Evolutionary conservation across 1,140 invertebrate species (phyloP).

Genomic region (Armadillidium nasatum): DNA sequence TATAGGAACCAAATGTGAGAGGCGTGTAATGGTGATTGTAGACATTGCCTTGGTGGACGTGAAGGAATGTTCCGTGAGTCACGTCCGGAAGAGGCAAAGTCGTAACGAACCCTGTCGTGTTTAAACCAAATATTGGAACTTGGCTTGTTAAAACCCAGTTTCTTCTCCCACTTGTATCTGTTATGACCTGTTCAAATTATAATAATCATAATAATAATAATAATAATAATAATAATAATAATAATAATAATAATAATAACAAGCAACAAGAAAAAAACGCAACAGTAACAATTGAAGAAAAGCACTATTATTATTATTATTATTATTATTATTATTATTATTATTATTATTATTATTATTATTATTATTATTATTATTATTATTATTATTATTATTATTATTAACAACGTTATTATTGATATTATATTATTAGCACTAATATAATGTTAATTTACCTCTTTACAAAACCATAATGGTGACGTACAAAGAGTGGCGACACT

Average conservation of each 20-base stretch:
- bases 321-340: background rate
- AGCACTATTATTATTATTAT: conserved; percentile 1
- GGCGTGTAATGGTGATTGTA: conserved; percentile 42
- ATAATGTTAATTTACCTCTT: conserved; percentile 54
- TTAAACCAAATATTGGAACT: conserved; percentile 41
- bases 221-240: background rate
- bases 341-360: conserved; percentile 21
- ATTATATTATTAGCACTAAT: background rate
- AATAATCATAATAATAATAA: background rate
- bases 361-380: conserved; percentile 2
- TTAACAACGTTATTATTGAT: background rate
- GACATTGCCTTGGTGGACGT: conserved; percentile 48
- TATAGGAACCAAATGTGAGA: conserved; percentile 63
- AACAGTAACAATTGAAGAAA: too few species aligned
- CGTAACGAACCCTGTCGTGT: conserved; percentile 48
- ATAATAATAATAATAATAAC: too few species aligned
- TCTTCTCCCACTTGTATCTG: conserved; percentile 35
- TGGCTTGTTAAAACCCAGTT: conserved; percentile 30
- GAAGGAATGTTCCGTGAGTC: conserved; percentile 52
- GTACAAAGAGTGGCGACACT: conserved; percentile 77
- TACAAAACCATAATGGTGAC: conserved; percentile 55
- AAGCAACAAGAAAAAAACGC: too few species aligned
- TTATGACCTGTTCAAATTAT: conserved; percentile 27
- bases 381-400: background rate
- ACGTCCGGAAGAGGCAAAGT: conserved; percentile 55